phyloP scores from a whole-genome alignment of 2,888 invertebrate species.

The Parochlus steinenii region DNA sequence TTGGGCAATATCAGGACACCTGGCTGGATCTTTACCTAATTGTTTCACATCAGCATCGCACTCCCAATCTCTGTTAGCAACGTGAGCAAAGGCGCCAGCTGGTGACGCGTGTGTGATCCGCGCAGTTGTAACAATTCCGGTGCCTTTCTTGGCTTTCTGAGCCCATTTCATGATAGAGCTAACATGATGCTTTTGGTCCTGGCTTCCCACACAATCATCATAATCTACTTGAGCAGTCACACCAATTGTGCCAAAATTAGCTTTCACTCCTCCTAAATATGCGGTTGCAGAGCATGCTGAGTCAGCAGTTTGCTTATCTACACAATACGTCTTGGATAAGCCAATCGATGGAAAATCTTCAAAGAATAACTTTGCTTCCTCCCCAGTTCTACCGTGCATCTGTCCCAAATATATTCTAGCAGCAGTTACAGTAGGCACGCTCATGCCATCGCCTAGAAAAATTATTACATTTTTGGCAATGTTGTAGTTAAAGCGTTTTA shows the following conservation, averaged over 20 bases:
- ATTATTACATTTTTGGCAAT: slow-evolving; percentile 51
- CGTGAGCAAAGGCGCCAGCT: slow-evolving; percentile 48
- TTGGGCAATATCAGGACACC: slow-evolving; percentile 47
- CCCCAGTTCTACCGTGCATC: slow-evolving; percentile 1
- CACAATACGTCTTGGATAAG: slow-evolving; percentile 57
- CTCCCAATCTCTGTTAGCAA: slow-evolving; percentile 48
- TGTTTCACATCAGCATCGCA: slow-evolving; percentile 36
- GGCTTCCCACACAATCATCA: slow-evolving; percentile 43
- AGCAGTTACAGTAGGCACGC: slow-evolving; percentile 54
- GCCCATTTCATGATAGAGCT: slow-evolving; percentile 55
- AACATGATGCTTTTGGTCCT: slow-evolving; percentile 38
- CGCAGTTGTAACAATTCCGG: slow-evolving; percentile 58
- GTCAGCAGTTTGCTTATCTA: slow-evolving; percentile 60
- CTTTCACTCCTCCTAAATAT: slow-evolving; percentile 61
- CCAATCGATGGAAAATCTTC: slow-evolving; percentile 52
- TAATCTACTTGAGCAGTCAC: slow-evolving; percentile 46
- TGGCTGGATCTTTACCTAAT: slow-evolving; percentile 25
- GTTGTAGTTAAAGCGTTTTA: slow-evolving; percentile 19
- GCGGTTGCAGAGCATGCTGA: slow-evolving; percentile 74
- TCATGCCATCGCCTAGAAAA: slow-evolving; percentile 69
- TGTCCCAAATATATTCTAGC: slow-evolving; percentile 46
- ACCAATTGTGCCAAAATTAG: slow-evolving; percentile 58
- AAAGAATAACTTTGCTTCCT: slow-evolving; percentile 34
- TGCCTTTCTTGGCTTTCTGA: slow-evolving; percentile 42
- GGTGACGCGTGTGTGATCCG: slow-evolving; percentile 68